These are phyloP conservation scores for Iselma pallidipennis DNA, from an alignment of 2,888 invertebrate species.

Conservation along the genomic window DNA sequence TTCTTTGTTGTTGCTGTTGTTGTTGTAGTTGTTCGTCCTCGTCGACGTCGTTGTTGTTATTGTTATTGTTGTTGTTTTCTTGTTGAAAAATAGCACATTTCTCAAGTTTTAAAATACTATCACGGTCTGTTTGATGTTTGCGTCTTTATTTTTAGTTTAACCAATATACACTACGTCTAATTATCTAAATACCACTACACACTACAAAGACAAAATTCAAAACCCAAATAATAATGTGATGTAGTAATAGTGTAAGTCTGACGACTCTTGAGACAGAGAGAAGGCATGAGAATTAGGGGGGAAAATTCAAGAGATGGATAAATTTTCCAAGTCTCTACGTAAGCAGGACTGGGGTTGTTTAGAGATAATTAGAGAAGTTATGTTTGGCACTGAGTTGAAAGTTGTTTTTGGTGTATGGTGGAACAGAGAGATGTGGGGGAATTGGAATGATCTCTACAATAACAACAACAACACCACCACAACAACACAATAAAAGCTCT, in stretches of 20 bases:
- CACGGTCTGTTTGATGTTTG: no score
- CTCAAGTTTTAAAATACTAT: no score
- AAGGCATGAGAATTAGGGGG: neutral
- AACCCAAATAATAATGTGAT: no score
- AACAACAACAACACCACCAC: neutral
- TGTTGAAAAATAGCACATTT: no score
- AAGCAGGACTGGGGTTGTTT: neutral
- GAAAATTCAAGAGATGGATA: neutral
- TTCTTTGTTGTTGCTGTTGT: neutral
- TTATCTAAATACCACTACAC: neutral
- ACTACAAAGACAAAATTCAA: no score
- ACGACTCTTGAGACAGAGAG: neutral
- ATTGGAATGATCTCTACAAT: neutral
- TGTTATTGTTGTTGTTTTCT: neutral
- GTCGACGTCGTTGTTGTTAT: neutral
- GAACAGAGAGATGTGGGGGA: neutral
- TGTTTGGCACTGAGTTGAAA: neutral
- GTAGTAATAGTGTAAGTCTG: no score
- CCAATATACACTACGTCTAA: neutral
- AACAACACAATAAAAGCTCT: constrained; percentile 10
- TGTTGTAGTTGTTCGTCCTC: neutral
- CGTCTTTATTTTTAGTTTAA: neutral
- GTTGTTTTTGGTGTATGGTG: neutral
- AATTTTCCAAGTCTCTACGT: neutral
- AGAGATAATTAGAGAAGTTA: neutral